These are phyloP conservation scores for Thaumatotibia leucotreta DNA, from an alignment of 1,140 invertebrate species.

Conservation along the genomic window DNA sequence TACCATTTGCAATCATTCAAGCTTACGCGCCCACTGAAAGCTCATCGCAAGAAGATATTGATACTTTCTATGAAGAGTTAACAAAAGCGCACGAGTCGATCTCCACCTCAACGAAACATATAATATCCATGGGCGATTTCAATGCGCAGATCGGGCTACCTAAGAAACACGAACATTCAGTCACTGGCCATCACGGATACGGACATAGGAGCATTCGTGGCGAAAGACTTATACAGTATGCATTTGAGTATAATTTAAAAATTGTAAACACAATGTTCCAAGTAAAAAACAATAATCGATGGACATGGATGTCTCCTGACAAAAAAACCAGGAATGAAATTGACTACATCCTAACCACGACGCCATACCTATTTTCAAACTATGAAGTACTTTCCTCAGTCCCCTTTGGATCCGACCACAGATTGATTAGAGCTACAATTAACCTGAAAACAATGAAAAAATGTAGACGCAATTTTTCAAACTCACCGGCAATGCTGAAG, in stretches of 20 bases:
- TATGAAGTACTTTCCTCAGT: slow-evolving; percentile 29
- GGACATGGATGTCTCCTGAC: slow-evolving; percentile 39
- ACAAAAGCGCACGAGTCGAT: too few species aligned
- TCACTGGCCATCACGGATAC: too few species aligned
- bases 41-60: background rate
- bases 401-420: slow-evolving; percentile 30
- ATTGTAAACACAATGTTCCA: slow-evolving; percentile 41
- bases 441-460: slow-evolving; percentile 24
- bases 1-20: background rate
- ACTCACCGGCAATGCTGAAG: slow-evolving; percentile 23
- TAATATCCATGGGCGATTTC: too few species aligned
- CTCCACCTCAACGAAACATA: too few species aligned
- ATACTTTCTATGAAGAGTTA: too few species aligned
- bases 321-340: slow-evolving; percentile 38
- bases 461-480: slow-evolving; percentile 28
- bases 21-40: slow-evolving; percentile 8
- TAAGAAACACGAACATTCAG: too few species aligned
- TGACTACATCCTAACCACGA: slow-evolving; percentile 39
- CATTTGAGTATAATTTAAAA: slow-evolving; percentile 35
- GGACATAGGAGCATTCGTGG: too few species aligned
- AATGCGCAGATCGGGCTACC: too few species aligned
- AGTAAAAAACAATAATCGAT: slow-evolving; percentile 30
- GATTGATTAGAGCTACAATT: slow-evolving; percentile 30
- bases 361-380: slow-evolving; percentile 23
- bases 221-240: too few species aligned